Evolutionary conservation across 2,888 invertebrate species (phyloP).

Genomic region (Hylaea fasciaria): DNA sequence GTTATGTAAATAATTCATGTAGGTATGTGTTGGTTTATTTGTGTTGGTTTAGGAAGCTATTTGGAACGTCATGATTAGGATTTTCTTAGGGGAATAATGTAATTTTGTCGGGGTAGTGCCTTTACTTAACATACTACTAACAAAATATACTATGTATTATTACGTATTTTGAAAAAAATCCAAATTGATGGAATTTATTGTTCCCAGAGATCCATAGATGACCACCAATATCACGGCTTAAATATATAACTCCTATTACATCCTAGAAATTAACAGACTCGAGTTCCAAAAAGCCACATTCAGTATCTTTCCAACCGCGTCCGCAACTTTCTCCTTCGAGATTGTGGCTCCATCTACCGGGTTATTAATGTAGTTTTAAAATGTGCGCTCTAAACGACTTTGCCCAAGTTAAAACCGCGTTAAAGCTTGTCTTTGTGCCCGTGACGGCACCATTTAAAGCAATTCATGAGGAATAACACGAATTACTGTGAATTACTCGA

Average conservation of each 20-base stretch:
- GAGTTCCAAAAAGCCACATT: slow-evolving; percentile 13
- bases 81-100: too few relatives aligned
- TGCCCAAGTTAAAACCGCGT: slow-evolving; percentile 71
- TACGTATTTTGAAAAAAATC: too few relatives aligned
- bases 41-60: neutral
- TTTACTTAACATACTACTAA: too few relatives aligned
- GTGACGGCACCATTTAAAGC: slow-evolving; percentile 68
- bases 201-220: too few relatives aligned
- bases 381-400: slow-evolving; percentile 75
- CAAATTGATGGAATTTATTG: too few relatives aligned
- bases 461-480: slow-evolving; percentile 54
- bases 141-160: too few relatives aligned
- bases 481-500: slow-evolving; percentile 28
- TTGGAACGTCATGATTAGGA: too few relatives aligned
- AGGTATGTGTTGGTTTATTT: neutral
- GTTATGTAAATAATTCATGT: neutral
- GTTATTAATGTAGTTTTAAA: slow-evolving; percentile 81
- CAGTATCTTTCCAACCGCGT: slow-evolving; percentile 39
- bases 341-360: slow-evolving; percentile 55
- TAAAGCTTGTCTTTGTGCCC: slow-evolving; percentile 72
- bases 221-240: too few relatives aligned
- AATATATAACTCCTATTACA: too few relatives aligned
- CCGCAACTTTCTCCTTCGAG: slow-evolving; percentile 63
- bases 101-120: too few relatives aligned
- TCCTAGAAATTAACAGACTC: too few relatives aligned